A percentile compares a stretch with the other conserved stretches of the same genome.
Conservation (phyloP, 1,140 invertebrate species). For the Uloborus diversus region DNA sequence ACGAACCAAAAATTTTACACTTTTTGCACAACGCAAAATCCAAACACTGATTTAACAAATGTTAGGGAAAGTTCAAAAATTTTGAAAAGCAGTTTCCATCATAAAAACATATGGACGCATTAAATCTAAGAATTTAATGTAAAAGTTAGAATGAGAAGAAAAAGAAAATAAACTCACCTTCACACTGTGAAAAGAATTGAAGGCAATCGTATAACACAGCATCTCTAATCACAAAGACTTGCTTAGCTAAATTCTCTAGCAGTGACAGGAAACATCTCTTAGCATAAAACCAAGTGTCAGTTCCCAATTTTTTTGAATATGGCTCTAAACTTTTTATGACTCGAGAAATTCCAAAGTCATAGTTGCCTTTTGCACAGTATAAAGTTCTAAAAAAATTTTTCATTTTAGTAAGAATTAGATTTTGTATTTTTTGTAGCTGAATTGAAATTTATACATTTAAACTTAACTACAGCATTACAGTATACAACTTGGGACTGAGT, state of each 20-base stretch:
- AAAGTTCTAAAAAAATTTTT: conserved; percentile 74
- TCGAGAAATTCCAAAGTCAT: conserved; percentile 98
- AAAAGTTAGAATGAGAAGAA: too few relatives aligned
- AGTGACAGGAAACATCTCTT: conserved; percentile 94
- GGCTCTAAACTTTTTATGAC: conserved; percentile 97
- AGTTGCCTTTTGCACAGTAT: conserved; percentile 99
- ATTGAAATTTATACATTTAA: too few relatives aligned
- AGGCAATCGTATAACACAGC: conserved; percentile 89
- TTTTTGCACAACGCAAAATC: too few relatives aligned
- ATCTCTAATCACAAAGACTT: conserved; percentile 89
- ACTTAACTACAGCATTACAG: too few relatives aligned
- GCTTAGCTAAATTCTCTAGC: conserved; percentile 90
- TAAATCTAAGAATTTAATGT: too few relatives aligned
- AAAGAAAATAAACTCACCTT: conserved; percentile 71
- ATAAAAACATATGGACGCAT: too few relatives aligned
- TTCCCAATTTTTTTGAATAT: conserved; percentile 93
- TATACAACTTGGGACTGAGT: too few relatives aligned
- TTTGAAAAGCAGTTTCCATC: too few relatives aligned
- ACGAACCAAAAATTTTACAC: too few relatives aligned
- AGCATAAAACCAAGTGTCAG: conserved; percentile 97
- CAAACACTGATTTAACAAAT: neutral
- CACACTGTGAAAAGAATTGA: conserved; percentile 91
- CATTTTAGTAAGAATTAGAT: neutral
- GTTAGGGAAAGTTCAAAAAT: too few relatives aligned
- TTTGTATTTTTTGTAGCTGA: neutral